phyloP scores from a whole-genome alignment of 1,140 invertebrate genomes.

The Drosophila kanapiae region DNA sequence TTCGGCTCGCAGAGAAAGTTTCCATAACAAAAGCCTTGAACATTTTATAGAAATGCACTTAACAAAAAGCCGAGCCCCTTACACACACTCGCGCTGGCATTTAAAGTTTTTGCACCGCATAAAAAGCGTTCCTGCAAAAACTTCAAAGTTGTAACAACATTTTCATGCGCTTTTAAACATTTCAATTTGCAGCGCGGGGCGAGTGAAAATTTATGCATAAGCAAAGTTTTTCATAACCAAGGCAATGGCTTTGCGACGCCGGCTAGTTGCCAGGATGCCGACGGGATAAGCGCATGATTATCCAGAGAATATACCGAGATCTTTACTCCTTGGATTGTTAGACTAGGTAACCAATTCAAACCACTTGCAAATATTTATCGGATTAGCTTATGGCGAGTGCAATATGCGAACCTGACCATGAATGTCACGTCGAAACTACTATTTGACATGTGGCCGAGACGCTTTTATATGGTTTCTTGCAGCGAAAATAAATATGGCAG shows the following conservation, averaged over 20 bases:
- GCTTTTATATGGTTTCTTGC: slow-evolving; percentile 7
- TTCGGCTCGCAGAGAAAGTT: slow-evolving; percentile 24
- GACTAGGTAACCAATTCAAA: neutral
- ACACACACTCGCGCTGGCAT: slow-evolving; percentile 19
- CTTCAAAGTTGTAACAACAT: slow-evolving; percentile 79
- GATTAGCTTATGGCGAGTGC: slow-evolving; percentile 11
- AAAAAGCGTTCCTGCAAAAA: slow-evolving; percentile 53
- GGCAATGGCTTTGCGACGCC: slow-evolving; percentile 24
- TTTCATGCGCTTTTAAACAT: slow-evolving; percentile 82
- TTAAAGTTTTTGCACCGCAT: slow-evolving; percentile 55
- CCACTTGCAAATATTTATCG: slow-evolving; percentile 7
- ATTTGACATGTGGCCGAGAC: slow-evolving; percentile 44
- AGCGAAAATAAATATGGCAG: slow-evolving; percentile 34
- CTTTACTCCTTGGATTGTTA: neutral
- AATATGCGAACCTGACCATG: slow-evolving; percentile 29
- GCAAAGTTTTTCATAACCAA: slow-evolving; percentile 68
- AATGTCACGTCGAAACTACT: slow-evolving; percentile 35
- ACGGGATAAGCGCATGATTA: slow-evolving; percentile 12
- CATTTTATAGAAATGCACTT: slow-evolving; percentile 46
- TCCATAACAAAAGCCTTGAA: slow-evolving; percentile 45
- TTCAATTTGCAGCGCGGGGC: slow-evolving; percentile 57
- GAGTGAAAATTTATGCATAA: slow-evolving; percentile 75
- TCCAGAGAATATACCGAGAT: neutral
- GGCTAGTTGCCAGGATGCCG: neutral
- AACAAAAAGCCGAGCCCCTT: slow-evolving; percentile 42